A percentile compares a stretch with the other conserved stretches of the same genome.
Evolutionary conservation across 2,888 invertebrate genomes (phyloP).

Genomic region (Merodon equestris): DNA sequence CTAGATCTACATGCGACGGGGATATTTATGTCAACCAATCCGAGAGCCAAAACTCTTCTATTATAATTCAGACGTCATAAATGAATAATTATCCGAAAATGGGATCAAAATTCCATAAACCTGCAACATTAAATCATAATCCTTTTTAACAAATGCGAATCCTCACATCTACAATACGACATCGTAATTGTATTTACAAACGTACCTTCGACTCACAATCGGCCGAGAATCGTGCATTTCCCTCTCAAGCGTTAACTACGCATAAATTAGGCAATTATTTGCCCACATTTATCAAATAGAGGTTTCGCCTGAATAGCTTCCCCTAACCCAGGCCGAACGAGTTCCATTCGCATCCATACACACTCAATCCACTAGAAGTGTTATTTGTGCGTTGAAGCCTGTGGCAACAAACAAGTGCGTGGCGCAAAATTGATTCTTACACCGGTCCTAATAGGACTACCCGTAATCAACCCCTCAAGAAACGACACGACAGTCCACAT

Average conservation of each 20-base stretch:
- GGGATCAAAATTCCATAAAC: slow-evolving; percentile 15
- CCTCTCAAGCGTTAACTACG: slow-evolving; percentile 38
- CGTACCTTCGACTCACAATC: no score
- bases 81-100: not conserved
- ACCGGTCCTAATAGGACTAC: slow-evolving; percentile 50
- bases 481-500: no score
- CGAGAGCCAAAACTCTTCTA: no score
- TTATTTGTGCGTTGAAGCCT: slow-evolving; percentile 34
- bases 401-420: slow-evolving; percentile 63
- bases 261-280: slow-evolving; percentile 69
- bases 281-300: slow-evolving; percentile 67
- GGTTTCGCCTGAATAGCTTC: slow-evolving; percentile 49
- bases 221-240: no score
- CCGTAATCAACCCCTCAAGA: slow-evolving; percentile 63
- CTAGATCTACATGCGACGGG: no score
- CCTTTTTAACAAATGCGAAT: slow-evolving; percentile 52
- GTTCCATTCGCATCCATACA: slow-evolving; percentile 13
- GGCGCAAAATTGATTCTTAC: slow-evolving; percentile 62
- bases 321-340: slow-evolving; percentile 2
- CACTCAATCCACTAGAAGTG: slow-evolving; percentile 30
- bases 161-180: slow-evolving; percentile 27
- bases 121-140: slow-evolving; percentile 67
- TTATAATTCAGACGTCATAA: not conserved
- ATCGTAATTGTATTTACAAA: no score
- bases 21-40: no score